Percentiles rank a stretch among this genome's conserved stretches.
Conservation (phyloP, 2,113 vertebrate genomes). For the Promerops cafer region DNA sequence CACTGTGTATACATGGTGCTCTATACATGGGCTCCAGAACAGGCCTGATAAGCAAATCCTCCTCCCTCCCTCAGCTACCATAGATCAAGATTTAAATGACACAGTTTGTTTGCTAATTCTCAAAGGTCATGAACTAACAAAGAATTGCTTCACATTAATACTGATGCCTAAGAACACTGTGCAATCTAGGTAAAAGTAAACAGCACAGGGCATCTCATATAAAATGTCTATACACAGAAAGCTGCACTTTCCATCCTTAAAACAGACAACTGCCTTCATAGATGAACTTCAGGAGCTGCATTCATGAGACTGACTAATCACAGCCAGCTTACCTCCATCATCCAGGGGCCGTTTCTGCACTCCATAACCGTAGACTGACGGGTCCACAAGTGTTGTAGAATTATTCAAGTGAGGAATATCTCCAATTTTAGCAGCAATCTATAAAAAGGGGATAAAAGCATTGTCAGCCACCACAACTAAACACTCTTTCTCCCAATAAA, state of each 20-base stretch:
- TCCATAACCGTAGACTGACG: slow-evolving; percentile 89
- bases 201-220: background rate
- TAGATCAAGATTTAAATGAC: background rate
- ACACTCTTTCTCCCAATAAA: background rate
- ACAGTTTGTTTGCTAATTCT: background rate
- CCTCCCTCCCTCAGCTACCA: background rate
- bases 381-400: slow-evolving; percentile 87
- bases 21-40: background rate
- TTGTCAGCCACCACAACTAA: background rate
- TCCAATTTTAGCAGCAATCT: slow-evolving; percentile 98
- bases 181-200: background rate
- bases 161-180: background rate
- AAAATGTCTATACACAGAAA: background rate
- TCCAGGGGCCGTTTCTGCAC: slow-evolving; percentile 91
- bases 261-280: background rate
- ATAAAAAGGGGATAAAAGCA: slow-evolving; percentile 7
- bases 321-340: slow-evolving; percentile 83
- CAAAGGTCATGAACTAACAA: background rate
- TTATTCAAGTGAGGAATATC: slow-evolving; percentile 96
- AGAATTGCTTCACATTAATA: background rate
- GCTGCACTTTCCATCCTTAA: background rate
- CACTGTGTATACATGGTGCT: background rate
- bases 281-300: background rate
- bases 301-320: background rate
- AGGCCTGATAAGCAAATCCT: background rate